phyloP scores from a whole-genome alignment of 2,888 invertebrate species.

The Dryococelus australis region DNA sequence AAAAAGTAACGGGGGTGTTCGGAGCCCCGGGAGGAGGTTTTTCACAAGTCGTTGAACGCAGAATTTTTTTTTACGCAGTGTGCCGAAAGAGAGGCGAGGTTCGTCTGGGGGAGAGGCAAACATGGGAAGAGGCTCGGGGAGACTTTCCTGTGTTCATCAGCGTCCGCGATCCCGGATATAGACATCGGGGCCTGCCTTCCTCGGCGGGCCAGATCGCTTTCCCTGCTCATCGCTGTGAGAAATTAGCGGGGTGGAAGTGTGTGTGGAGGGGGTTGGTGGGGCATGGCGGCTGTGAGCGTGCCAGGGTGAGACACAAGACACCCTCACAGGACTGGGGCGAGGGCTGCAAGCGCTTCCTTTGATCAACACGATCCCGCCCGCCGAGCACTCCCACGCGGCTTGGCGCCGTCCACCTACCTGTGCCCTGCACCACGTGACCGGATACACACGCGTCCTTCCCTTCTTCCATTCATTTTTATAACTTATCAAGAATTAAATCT shows the following conservation, averaged over 20 bases:
- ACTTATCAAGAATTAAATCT: too few relatives aligned
- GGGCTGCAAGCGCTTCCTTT: not conserved
- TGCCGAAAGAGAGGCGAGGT: not conserved
- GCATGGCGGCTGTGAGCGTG: not conserved
- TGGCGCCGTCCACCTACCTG: not conserved
- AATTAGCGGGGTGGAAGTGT: not conserved
- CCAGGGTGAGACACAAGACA: not conserved
- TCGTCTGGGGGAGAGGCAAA: not conserved
- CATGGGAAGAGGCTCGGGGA: not conserved
- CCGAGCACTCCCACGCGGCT: not conserved
- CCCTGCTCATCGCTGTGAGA: not conserved
- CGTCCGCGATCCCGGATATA: not conserved
- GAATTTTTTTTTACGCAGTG: not conserved
- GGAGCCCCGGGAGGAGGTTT: not conserved
- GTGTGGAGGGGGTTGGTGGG: not conserved
- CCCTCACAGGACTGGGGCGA: not conserved
- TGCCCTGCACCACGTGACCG: not conserved
- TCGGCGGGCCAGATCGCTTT: not conserved
- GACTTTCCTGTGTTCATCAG: not conserved
- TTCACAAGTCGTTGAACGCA: conserved; percentile 27
- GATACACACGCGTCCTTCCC: not conserved
- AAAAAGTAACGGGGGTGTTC: not conserved
- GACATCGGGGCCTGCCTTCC: not conserved
- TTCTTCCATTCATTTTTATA: too few relatives aligned
- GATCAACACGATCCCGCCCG: not conserved